Evolutionary conservation across 2,888 invertebrate species (phyloP).

Genomic region (Drosophila barbarae): DNA sequence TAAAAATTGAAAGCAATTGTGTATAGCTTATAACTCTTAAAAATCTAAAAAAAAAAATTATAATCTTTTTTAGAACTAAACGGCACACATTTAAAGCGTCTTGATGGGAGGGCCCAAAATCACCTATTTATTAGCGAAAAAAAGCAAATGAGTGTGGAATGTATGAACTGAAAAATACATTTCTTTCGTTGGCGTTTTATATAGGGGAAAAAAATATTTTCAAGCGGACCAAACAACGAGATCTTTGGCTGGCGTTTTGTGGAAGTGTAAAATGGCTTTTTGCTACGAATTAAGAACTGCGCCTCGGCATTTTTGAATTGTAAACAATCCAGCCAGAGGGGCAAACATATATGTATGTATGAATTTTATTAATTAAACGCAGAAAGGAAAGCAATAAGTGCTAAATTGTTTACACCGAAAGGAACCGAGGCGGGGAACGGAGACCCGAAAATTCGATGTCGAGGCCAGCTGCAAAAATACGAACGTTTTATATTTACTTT

Average conservation of each 20-base stretch:
- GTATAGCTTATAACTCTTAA: neutral
- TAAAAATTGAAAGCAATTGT: neutral
- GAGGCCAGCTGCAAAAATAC: conserved; percentile 64
- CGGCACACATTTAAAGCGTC: neutral
- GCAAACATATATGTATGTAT: conserved; percentile 25
- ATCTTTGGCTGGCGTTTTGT: conserved; percentile 4
- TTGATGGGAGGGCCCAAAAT: conserved; percentile 3
- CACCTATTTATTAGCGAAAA: conserved; percentile 4
- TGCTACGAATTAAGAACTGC: conserved; percentile 49
- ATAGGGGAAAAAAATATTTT: conserved; percentile 11
- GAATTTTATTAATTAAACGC: conserved; percentile 61
- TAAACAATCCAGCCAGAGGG: conserved; percentile 41
- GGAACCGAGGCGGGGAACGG: conserved; percentile 2
- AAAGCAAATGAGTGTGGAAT: conserved; percentile 26
- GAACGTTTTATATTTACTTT: conserved; percentile 49
- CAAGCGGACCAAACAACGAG: conserved; percentile 2
- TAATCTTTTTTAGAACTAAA: neutral
- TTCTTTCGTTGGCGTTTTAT: conserved; percentile 23
- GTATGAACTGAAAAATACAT: conserved; percentile 35
- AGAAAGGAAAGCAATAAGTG: conserved; percentile 44
- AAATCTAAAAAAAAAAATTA: neutral
- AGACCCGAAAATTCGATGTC: conserved; percentile 13
- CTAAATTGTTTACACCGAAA: conserved; percentile 53
- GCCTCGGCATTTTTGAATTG: conserved; percentile 44
- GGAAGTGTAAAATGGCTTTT: conserved; percentile 46